Evolutionary conservation across 2,113 vertebrate genomes (phyloP), one percentile per base, ranked within the genome.

Genomic region (Gymnogyps californianus): DNA sequence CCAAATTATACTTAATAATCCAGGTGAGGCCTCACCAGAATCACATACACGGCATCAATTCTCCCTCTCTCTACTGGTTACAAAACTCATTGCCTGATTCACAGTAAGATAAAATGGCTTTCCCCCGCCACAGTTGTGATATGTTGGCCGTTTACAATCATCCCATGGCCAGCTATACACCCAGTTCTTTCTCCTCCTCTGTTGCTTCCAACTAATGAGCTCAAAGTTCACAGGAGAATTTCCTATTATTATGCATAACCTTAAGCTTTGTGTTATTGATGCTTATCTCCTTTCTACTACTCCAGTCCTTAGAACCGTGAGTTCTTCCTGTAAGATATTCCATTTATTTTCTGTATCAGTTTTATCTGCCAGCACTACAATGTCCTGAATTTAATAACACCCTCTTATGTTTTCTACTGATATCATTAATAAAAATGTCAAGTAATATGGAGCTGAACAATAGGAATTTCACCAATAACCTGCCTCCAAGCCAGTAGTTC

Each of bases 381-480:
- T 76, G 87, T 49, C 57, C 64, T 62, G 42, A 36, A 59, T 94
- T 88, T 93, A 93, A 77, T 86, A 94, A 62, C 78, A 94, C 17
- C 31, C 62, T 87, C 62, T 91, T 76, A n/a, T 10, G 11, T 76
- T 95, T 88, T 96, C 49, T 88, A 54, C 51, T 77, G 59, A 93
- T 42, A 54, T 81, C 66, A 93, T 92, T 90, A 93, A 92, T 90
- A 92, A 94, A 96, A 94, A 46, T 62, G n/a, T 75, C 88, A 51
- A 65, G 32, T 31, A 86, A 57, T 36, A 62, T 44, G 62, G 42
- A 86, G 76, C 62, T 80, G 79, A 90, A 80, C 38, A 88, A 87
- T 65, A 85, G 57, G 32, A 90, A 86, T 58, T 88, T 83, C 55
- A 90, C 67, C 64, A 94, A 42, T 62, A 95, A 83, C 32, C 42